Evolutionary conservation across 2,113 vertebrate genomes (phyloP).

Genomic region (Fulica atra): DNA sequence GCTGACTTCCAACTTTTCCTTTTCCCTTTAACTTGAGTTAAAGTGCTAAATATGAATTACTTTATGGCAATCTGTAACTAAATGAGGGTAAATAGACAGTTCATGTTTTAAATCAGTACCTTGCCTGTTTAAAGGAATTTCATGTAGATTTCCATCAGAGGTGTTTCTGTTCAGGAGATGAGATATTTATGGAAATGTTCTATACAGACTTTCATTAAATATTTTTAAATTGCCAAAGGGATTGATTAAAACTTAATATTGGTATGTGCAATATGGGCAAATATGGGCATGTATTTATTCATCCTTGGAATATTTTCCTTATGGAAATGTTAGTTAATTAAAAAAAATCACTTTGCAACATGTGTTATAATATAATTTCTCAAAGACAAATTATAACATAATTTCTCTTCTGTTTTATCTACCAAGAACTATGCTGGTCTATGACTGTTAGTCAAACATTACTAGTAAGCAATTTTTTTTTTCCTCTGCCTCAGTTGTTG

Average conservation of each 20-base stretch:
- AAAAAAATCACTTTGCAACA: neutral
- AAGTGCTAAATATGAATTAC: conserved; percentile 27
- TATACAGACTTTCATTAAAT: neutral
- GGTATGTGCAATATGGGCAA: accelerated
- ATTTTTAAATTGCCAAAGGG: neutral
- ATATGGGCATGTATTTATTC: neutral
- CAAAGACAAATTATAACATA: no score
- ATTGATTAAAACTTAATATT: neutral
- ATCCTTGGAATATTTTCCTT: neutral
- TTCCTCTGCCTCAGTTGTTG: neutral
- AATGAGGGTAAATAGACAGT: conserved; percentile 36
- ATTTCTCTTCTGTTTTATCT: neutral
- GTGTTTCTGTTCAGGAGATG: neutral
- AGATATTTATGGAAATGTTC: conserved; percentile 1
- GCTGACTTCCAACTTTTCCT: conserved; percentile 16
- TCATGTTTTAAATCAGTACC: neutral
- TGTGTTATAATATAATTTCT: neutral
- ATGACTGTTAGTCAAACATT: neutral
- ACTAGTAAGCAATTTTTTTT: neutral
- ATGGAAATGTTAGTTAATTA: neutral
- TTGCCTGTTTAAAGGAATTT: neutral
- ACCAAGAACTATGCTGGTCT: neutral
- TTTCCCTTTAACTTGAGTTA: neutral
- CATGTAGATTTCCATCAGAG: neutral
- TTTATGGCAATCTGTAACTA: conserved; percentile 9